phyloP scores from a whole-genome alignment of 2,113 vertebrate species.

The Microtus pennsylvanicus region DNA sequence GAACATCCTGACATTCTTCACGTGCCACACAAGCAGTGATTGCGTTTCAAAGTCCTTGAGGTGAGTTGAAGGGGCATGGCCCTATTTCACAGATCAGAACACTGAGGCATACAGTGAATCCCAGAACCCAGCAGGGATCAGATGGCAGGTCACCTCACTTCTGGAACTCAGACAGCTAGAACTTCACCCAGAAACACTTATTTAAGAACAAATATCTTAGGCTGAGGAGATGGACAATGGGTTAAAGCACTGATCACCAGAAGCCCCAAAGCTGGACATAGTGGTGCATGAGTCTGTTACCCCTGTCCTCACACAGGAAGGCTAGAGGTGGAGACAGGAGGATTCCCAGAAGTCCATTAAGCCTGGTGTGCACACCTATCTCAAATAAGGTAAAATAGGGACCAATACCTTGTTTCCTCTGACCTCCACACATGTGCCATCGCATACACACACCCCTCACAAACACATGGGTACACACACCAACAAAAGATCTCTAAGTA shows the following conservation, averaged over 20 bases:
- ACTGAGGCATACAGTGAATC: not conserved
- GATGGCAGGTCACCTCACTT: not conserved
- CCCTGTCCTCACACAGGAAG: not conserved
- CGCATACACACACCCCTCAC: not conserved
- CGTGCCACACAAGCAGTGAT: not conserved
- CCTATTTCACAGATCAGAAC: conserved; percentile 13
- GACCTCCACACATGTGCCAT: not conserved
- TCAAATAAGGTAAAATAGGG: not conserved
- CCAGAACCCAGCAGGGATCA: not conserved
- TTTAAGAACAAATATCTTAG: conserved; percentile 33
- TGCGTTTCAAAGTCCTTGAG: not conserved
- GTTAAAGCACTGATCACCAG: not conserved
- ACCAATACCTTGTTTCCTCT: not conserved
- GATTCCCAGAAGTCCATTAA: not conserved
- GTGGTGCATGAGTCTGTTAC: not conserved
- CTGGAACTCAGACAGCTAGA: not conserved
- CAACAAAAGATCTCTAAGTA: conserved; percentile 38
- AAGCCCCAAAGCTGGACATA: not conserved
- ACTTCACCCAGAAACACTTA: not conserved
- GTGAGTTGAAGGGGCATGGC: not conserved
- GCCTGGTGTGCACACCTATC: not conserved
- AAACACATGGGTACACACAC: not conserved
- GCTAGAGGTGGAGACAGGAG: not conserved
- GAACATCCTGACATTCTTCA: not conserved
- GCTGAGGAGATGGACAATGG: not conserved